phyloP scores from a whole-genome alignment of 2,888 invertebrate species.

The Harpalus rubripes region DNA sequence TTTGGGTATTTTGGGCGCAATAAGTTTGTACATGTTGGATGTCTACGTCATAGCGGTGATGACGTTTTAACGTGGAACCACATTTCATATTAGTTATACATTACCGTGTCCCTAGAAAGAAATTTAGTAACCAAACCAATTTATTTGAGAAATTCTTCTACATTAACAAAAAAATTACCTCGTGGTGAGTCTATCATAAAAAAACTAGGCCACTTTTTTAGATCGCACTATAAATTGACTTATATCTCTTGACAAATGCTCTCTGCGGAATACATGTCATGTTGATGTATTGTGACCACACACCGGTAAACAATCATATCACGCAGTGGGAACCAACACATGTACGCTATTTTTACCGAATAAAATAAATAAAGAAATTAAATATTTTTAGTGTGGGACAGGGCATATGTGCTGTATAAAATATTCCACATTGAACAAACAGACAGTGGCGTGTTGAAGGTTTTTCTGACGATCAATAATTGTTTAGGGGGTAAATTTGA shows the following conservation, averaged over 20 bases:
- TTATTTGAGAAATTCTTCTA: background rate
- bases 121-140: too few species aligned
- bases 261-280: background rate
- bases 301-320: background rate
- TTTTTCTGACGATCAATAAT: background rate
- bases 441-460: background rate
- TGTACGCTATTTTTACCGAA: slow-evolving; percentile 15
- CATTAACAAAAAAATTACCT: background rate
- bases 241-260: background rate
- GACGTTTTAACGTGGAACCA: too few species aligned
- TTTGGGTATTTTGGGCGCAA: too few species aligned
- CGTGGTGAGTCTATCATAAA: background rate
- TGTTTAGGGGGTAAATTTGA: background rate
- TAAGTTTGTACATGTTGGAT: too few species aligned
- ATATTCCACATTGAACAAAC: slow-evolving; percentile 26
- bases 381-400: slow-evolving; percentile 44
- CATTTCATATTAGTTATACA: too few species aligned
- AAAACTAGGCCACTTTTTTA: background rate
- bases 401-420: slow-evolving; percentile 27
- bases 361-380: slow-evolving; percentile 45
- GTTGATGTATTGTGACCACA: background rate
- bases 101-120: too few species aligned
- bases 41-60: too few species aligned
- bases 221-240: background rate
- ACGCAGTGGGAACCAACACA: slow-evolving; percentile 7